Percentiles rank a stretch among this genome's conserved stretches.
Conservation (phyloP, 2,888 invertebrate species). For the Tridacna gigas region DNA sequence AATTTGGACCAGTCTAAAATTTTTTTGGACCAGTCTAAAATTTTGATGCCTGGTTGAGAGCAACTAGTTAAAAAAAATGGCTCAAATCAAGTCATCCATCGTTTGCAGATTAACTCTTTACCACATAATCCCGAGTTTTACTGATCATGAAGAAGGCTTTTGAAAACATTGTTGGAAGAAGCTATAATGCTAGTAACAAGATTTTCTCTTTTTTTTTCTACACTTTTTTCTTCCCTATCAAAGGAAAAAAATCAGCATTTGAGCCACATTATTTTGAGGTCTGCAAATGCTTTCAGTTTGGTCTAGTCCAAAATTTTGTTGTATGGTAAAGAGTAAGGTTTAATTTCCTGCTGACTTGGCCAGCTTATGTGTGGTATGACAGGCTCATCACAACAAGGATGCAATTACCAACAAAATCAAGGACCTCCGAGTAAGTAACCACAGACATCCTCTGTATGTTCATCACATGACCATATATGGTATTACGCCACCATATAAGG, state of each 20-base stretch:
- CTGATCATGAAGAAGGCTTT: not conserved
- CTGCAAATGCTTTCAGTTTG: not conserved
- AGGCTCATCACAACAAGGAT: conserved; percentile 2
- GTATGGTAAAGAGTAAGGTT: not conserved
- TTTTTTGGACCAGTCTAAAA: too few species aligned
- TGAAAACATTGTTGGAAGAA: not conserved
- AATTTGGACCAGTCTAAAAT: too few species aligned
- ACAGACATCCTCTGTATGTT: not conserved
- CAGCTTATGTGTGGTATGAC: not conserved
- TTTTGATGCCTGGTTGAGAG: too few species aligned
- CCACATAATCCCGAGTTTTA: not conserved
- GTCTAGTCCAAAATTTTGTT: not conserved
- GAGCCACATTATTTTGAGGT: too few species aligned
- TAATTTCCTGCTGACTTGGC: not conserved
- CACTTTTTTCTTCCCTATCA: not conserved
- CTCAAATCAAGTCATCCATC: too few species aligned
- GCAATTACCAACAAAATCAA: not conserved
- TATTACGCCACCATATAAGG: conserved; percentile 20
- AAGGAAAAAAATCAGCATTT: too few species aligned
- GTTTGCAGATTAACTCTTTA: not conserved
- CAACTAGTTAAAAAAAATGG: too few species aligned
- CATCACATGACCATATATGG: conserved; percentile 24
- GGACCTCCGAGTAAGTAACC: not conserved
- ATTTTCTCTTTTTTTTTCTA: conserved; percentile 5
- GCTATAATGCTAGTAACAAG: not conserved